These are phyloP conservation scores for pig (Sus scrofa) DNA, from an alignment of 2,113 vertebrate species.

Conservation along the genomic window DNA sequence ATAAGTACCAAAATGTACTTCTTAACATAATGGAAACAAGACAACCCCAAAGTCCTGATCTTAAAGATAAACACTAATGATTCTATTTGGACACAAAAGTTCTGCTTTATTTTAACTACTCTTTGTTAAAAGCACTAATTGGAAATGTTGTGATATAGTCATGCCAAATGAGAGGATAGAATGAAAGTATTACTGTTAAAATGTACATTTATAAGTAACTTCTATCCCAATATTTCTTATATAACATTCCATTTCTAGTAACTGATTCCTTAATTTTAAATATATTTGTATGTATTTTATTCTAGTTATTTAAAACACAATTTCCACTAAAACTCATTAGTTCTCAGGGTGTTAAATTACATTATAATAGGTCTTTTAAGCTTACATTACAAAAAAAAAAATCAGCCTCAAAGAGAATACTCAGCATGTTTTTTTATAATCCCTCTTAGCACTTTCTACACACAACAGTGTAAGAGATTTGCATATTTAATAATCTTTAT, in stretches of 20 bases:
- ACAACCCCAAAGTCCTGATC: neutral
- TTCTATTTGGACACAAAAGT: neutral
- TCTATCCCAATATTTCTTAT: neutral
- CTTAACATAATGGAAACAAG: neutral
- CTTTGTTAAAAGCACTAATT: neutral
- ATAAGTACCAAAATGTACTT: neutral
- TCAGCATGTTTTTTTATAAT: conserved; percentile 30
- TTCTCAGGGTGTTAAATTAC: neutral
- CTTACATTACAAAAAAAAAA: neutral
- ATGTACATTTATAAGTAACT: neutral
- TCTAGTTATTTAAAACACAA: neutral
- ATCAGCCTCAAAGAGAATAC: neutral
- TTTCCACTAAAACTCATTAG: neutral
- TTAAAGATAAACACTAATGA: neutral
- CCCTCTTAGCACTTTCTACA: neutral
- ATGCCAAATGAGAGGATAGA: neutral
- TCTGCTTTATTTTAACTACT: neutral
- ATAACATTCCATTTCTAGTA: neutral
- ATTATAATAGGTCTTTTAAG: neutral
- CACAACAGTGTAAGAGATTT: neutral
- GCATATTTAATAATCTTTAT: neutral
- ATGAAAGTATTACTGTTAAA: neutral
- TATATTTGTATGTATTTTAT: neutral
- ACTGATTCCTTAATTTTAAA: neutral
- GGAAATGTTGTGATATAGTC: neutral